Base-by-base conservation (phyloP, 1,140 invertebrate species). In the Drosophila nigromelanica region DNA sequence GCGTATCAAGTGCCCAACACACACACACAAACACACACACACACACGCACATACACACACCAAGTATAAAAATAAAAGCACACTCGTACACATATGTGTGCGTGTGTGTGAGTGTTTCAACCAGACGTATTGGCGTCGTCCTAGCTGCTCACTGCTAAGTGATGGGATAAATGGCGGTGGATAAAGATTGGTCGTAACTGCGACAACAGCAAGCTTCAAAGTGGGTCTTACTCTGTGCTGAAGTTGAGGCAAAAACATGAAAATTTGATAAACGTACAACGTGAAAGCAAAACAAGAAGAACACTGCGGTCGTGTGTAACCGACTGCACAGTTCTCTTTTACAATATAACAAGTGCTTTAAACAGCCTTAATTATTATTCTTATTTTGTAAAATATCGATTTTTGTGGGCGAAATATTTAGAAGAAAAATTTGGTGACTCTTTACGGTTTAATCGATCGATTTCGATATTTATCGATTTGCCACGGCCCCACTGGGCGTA, bases 101-200 rank as follows among this genome's bases (percentile, higher is more conserved):
- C 1, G 18, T 3, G 21, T 24, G 21, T 24, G 21, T 24, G 2
- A 24, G 37, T 67, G 40, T 58, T 51, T 62, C 40, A 47, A 50
- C 52, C 71, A 77, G 73, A 74, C 43, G 43, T 47, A 68, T 78
- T 72, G 71, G 71, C 69, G 69, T 82, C 77, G 56, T 68, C 56
- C 54, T 56, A 8, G 47, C 73, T 85, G 66, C 55, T 68, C 60
- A 68, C 66, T 63, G 82, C 79, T 86, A 86, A 87, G 83, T 86
- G 82, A 87, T 87, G 83, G 82, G 75, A 87, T 87, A 87, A 87
- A 87, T 89, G 82, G 76, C 66, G 83, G 75, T 63, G 82, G 78
- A 89, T 87, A 87, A 89, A 89, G 82, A 87, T 87, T 70, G 83
- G 60, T 87, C 73, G 83, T 82, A 89, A 89, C 83, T 81, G 78